A percentile compares a stretch with the other conserved stretches of the same genome.
phyloP scores from a whole-genome alignment of 2,888 invertebrate genomes.

The Apotomis betuletana region DNA sequence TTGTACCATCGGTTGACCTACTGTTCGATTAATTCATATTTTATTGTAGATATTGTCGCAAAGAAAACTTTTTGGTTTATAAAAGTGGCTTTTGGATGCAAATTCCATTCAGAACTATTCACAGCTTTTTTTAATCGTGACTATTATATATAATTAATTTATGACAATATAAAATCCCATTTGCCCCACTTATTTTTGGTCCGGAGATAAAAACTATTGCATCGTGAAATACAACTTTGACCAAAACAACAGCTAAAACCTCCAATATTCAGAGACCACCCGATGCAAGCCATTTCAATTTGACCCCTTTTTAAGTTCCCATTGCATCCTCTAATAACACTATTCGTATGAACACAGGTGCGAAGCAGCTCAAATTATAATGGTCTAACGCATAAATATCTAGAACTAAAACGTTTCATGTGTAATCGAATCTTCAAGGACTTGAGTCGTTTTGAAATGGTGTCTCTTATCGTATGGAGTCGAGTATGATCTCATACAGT shows the following conservation, averaged over 20 bases:
- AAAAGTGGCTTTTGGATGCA: too few relatives aligned
- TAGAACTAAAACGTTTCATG: not conserved
- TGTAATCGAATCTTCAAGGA: not conserved
- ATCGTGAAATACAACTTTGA: not conserved
- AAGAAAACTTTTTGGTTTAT: too few relatives aligned
- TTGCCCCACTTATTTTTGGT: too few relatives aligned
- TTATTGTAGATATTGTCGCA: too few relatives aligned
- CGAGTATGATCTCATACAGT: conserved; percentile 54
- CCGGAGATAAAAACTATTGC: too few relatives aligned
- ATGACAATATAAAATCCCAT: too few relatives aligned
- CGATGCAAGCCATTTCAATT: conserved; percentile 43
- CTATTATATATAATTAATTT: too few relatives aligned
- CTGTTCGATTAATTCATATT: not conserved
- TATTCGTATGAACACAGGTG: not conserved
- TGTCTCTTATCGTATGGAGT: conserved; percentile 34
- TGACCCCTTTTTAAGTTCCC: conserved; percentile 45
- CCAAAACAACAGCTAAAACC: conserved; percentile 30
- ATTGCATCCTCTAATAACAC: conserved; percentile 18
- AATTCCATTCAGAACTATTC: too few relatives aligned
- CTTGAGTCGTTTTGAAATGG: conserved; percentile 10
- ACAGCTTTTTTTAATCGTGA: too few relatives aligned
- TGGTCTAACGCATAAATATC: conserved; percentile 26
- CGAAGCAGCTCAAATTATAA: conserved; percentile 30
- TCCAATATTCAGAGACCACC: conserved; percentile 26
- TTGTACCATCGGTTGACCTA: not conserved